A percentile compares a stretch with the other conserved stretches of the same genome.
Conservation (phyloP, 2,113 vertebrate species). For the Seriola rivoliana region DNA sequence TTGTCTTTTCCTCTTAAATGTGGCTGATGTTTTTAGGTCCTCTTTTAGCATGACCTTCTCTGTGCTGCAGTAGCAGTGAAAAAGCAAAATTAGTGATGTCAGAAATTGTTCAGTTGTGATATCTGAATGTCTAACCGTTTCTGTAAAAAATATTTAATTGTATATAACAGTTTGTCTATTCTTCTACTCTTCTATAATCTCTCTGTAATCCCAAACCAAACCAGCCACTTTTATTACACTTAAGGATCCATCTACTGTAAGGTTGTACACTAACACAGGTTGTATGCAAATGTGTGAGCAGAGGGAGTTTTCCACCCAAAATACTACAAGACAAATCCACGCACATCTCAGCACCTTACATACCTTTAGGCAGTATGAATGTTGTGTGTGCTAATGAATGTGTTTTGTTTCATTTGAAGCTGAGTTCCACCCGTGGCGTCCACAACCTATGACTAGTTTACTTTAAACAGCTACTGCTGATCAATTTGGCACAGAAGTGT, state of each 20-base stretch:
- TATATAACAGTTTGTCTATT: not conserved
- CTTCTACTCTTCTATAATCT: not conserved
- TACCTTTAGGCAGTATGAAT: not conserved
- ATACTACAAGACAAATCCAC: not conserved
- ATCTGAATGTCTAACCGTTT: not conserved
- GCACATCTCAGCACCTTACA: not conserved
- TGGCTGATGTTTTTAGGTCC: constrained; percentile 30
- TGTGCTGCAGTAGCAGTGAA: not conserved
- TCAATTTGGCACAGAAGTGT: not conserved
- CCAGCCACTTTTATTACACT: not conserved
- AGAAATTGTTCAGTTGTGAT: not conserved
- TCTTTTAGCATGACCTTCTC: constrained; percentile 19
- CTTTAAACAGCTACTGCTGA: not conserved
- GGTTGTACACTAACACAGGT: not conserved
- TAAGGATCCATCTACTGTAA: not conserved
- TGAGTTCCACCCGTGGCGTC: not conserved
- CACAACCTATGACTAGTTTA: not conserved
- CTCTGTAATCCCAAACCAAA: not conserved
- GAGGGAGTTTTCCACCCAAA: not conserved
- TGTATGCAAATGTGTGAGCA: not conserved
- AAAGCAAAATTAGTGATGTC: not conserved
- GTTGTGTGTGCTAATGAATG: not conserved
- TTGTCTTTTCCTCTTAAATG: constrained; percentile 3
- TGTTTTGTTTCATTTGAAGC: not conserved
- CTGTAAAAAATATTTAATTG: not conserved